A percentile compares a stretch with the other conserved stretches of the same genome.
phyloP scores from a whole-genome alignment of 1,140 invertebrate genomes.

The Manduca sexta region DNA sequence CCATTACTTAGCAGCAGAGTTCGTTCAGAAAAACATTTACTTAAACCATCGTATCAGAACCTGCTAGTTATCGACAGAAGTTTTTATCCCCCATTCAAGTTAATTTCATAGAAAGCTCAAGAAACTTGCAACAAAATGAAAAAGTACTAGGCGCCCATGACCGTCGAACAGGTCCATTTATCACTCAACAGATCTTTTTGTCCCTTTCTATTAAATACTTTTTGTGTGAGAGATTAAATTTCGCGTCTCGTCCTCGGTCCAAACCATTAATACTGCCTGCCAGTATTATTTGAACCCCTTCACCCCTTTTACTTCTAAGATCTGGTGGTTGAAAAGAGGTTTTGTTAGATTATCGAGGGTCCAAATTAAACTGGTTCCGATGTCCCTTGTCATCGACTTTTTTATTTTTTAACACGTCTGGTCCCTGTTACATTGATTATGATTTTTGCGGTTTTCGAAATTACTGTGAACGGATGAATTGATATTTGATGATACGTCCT shows the following conservation, averaged over 20 bases:
- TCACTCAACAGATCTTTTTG: constrained; percentile 54
- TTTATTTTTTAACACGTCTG: constrained; percentile 58
- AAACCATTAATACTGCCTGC: constrained; percentile 55
- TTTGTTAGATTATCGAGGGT: constrained; percentile 16
- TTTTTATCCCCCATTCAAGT: background rate
- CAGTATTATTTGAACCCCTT: constrained; percentile 29
- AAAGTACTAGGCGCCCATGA: constrained; percentile 36
- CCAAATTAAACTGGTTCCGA: constrained; percentile 32
- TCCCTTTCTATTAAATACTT: constrained; percentile 62
- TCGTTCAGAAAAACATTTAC: too few relatives aligned
- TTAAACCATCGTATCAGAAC: background rate
- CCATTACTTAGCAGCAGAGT: too few relatives aligned
- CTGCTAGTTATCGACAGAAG: too few relatives aligned
- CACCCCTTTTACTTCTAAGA: constrained; percentile 6
- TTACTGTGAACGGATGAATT: constrained; percentile 43
- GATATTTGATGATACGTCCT: constrained; percentile 37
- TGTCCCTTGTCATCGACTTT: constrained; percentile 43
- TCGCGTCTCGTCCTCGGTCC: constrained; percentile 46
- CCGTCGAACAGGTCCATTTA: constrained; percentile 54
- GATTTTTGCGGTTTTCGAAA: constrained; percentile 49
- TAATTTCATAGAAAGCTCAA: background rate
- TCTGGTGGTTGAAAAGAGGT: background rate
- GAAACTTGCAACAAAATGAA: constrained; percentile 11
- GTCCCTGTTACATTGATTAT: constrained; percentile 59
- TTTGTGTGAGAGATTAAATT: constrained; percentile 67